Conservation (phyloP, 2,888 invertebrate genomes). For the Erynnis tages region DNA sequence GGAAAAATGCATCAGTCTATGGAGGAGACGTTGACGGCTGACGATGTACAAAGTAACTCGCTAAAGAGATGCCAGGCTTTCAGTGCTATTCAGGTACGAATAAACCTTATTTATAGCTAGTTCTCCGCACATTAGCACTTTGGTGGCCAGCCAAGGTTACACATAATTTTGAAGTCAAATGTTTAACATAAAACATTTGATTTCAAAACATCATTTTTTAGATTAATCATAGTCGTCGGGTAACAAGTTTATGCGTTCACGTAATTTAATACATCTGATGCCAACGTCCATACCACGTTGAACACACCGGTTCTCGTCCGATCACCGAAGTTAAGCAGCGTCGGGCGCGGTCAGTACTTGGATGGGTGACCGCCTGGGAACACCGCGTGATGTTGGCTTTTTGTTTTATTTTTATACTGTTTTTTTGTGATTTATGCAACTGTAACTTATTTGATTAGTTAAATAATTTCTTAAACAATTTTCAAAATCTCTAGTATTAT, state of each 20-base stretch:
- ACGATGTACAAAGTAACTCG: constrained; percentile 55
- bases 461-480: too few relatives aligned
- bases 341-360: constrained; percentile 42
- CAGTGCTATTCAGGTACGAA: constrained; percentile 70
- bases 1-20: constrained; percentile 43
- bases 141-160: too few relatives aligned
- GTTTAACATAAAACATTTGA: too few relatives aligned
- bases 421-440: neutral
- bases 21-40: constrained; percentile 50
- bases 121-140: too few relatives aligned
- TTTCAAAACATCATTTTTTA: too few relatives aligned
- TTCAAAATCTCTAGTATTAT: too few relatives aligned
- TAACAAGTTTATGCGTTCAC: too few relatives aligned
- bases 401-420: constrained; percentile 27
- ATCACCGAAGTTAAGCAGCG: constrained; percentile 52
- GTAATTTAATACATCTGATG: too few relatives aligned
- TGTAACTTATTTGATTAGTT: too few relatives aligned
- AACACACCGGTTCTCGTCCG: constrained; percentile 44
- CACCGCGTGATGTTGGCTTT: constrained; percentile 56
- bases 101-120: constrained; percentile 1
- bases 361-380: constrained; percentile 59
- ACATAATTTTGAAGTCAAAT: too few relatives aligned
- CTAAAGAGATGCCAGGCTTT: constrained; percentile 77
- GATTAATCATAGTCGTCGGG: too few relatives aligned
- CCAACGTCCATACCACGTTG: constrained; percentile 40